A percentile compares a stretch with the other conserved stretches of the same genome.
phyloP scores from a whole-genome alignment of 2,113 vertebrate genomes.

The Etia nguti region DNA sequence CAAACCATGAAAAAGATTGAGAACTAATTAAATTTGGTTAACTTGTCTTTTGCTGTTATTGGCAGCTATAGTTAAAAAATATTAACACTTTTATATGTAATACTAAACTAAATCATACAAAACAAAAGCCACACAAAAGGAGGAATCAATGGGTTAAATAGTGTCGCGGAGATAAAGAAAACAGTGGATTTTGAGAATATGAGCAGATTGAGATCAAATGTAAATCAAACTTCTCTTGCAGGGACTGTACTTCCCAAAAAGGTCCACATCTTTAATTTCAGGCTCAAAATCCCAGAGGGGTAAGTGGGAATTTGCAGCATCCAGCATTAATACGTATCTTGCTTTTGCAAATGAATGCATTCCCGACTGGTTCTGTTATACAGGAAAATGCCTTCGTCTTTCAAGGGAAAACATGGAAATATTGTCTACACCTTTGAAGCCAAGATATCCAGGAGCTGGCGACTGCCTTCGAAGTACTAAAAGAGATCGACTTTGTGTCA shows the following conservation, averaged over 20 bases:
- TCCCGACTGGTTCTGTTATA: not conserved
- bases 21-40: not conserved
- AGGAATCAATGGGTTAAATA: not conserved
- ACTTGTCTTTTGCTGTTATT: not conserved
- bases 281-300: constrained; percentile 52
- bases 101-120: not conserved
- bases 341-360: not conserved
- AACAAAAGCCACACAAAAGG: not conserved
- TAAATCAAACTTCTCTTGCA: not conserved
- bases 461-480: rapidly evolving
- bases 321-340: not conserved
- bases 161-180: not conserved
- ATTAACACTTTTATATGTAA: not conserved
- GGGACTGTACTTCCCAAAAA: constrained; percentile 36
- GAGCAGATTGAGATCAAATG: not conserved
- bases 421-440: not conserved
- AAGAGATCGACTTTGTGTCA: not conserved
- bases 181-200: not conserved
- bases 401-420: not conserved
- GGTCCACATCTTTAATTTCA: constrained; percentile 48
- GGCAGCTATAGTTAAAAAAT: not conserved
- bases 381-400: not conserved
- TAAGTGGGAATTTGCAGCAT: constrained; percentile 15
- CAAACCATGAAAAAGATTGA: not conserved
- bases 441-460: not conserved